Conservation (phyloP, 1,140 invertebrate species). For the Trinorchestia longiramus region DNA sequence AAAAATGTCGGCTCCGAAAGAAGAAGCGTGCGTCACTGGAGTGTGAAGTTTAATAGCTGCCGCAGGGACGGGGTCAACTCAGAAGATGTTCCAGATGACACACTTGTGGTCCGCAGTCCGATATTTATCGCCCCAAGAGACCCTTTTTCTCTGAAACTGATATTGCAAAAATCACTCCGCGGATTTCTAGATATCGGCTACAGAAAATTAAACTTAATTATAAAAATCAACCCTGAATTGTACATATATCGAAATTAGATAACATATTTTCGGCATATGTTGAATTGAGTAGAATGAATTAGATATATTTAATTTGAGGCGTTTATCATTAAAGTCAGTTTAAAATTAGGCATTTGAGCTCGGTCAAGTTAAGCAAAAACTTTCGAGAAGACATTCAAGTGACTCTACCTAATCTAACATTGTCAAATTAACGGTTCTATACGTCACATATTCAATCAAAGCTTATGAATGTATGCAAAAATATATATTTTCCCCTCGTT, state of each 20-base stretch:
- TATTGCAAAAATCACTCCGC: background rate
- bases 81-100: background rate
- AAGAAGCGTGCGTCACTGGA: slow-evolving; percentile 46
- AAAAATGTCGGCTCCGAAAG: slow-evolving; percentile 47
- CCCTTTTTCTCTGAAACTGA: background rate
- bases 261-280: background rate
- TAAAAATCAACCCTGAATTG: background rate
- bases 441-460: no score
- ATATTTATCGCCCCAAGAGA: slow-evolving; percentile 35
- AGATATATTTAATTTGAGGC: no score
- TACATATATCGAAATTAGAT: background rate
- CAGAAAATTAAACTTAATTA: background rate
- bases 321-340: no score
- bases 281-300: no score
- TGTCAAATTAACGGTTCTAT: no score
- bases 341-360: no score
- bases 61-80: slow-evolving; percentile 3
- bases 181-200: background rate
- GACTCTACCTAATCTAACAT: no score
- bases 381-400: no score
- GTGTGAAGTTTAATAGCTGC: slow-evolving; percentile 46
- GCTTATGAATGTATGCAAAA: no score
- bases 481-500: no score
- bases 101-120: background rate
- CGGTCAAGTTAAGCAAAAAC: no score